phyloP scores from a whole-genome alignment of 64 coral and sea anemone genomes.

The Porites lutea region DNA sequence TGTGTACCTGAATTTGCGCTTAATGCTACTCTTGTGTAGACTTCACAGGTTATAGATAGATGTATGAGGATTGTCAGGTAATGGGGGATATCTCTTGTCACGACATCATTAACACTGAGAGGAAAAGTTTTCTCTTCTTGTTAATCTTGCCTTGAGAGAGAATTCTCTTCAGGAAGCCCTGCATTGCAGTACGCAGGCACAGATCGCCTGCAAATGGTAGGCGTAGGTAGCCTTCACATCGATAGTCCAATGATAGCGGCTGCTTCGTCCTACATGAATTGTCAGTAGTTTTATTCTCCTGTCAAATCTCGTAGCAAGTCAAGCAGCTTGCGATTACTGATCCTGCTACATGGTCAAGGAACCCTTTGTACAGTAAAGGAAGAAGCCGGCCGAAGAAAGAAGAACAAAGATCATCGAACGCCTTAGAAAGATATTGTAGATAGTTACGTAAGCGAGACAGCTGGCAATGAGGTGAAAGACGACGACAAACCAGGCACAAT shows the following conservation, averaged over 20 bases:
- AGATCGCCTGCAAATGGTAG: conserved; percentile 6
- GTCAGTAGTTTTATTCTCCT: background rate
- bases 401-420: background rate
- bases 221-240: background rate
- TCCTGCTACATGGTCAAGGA: too few relatives aligned
- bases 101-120: conserved; percentile 3
- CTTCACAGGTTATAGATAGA: background rate
- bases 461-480: background rate
- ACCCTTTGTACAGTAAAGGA: background rate
- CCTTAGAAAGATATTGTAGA: background rate
- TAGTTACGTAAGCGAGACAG: background rate
- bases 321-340: too few relatives aligned
- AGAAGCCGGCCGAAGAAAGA: conserved; percentile 4
- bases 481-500: background rate
- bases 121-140: background rate
- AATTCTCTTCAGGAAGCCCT: too few relatives aligned
- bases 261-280: background rate
- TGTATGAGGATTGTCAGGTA: background rate
- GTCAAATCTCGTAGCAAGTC: too few relatives aligned
- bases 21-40: too few relatives aligned
- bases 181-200: background rate
- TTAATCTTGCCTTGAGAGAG: background rate
- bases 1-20: too few relatives aligned
- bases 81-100: background rate
- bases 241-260: background rate